Percentiles rank a stretch among this genome's conserved stretches.
phyloP scores from a whole-genome alignment of 2,797 vertebrate genomes.

The Schizopygopsis malacanthus region DNA sequence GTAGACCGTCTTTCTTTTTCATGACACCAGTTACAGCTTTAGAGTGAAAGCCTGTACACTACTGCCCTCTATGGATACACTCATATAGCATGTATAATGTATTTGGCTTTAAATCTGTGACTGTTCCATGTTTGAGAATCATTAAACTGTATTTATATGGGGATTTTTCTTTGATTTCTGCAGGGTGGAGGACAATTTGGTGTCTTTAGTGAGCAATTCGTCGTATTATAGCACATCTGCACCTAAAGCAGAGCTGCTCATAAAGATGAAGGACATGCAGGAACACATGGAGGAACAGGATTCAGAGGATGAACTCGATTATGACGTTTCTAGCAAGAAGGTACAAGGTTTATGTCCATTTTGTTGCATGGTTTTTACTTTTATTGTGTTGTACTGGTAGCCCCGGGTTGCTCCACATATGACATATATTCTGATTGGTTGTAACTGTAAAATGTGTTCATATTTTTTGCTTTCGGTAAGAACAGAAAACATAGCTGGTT shows the following conservation, averaged over 20 bases:
- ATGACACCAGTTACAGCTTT: background rate
- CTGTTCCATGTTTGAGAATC: background rate
- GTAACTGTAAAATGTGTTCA: background rate
- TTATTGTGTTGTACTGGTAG: background rate
- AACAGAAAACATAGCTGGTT: background rate
- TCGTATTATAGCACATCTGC: slow-evolving; percentile 96
- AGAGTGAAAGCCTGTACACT: background rate
- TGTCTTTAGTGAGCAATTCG: slow-evolving; percentile 87
- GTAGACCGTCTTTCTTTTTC: background rate
- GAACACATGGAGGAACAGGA: slow-evolving; percentile 79
- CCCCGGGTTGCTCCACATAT: background rate
- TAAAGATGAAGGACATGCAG: slow-evolving; percentile 95
- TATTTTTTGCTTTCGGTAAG: background rate
- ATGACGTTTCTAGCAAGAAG: slow-evolving; percentile 91
- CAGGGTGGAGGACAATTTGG: slow-evolving; percentile 77
- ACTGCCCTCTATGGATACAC: slow-evolving; percentile 44
- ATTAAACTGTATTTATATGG: background rate
- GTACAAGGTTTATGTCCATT: slow-evolving; percentile 65
- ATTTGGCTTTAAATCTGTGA: background rate
- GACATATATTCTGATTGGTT: background rate
- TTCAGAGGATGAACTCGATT: slow-evolving; percentile 87
- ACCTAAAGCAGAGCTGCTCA: slow-evolving; percentile 94
- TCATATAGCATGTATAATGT: background rate
- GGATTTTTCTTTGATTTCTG: slow-evolving; percentile 66
- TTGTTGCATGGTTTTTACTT: background rate